These are phyloP conservation scores for Chaenogobius annularis DNA, from an alignment of 2,113 vertebrate species.

Conservation along the genomic window DNA sequence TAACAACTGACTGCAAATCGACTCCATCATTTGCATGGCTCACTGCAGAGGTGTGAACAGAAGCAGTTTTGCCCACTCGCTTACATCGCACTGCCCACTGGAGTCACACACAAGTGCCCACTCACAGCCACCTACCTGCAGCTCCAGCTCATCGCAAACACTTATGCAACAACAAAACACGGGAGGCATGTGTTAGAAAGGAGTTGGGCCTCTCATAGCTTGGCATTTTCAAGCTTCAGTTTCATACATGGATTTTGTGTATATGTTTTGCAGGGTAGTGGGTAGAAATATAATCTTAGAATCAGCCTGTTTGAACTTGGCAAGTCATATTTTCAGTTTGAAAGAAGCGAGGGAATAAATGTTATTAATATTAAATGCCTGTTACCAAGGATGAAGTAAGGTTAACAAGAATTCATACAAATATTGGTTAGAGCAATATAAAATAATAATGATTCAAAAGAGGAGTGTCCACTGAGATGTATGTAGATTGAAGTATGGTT, in stretches of 20 bases:
- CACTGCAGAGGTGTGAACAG: constrained; percentile 34
- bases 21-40: constrained; percentile 43
- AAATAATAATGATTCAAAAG: no score
- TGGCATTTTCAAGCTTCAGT: not conserved
- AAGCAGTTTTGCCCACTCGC: constrained; percentile 23
- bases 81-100: constrained; percentile 59
- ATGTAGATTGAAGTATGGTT: no score
- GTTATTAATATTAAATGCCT: no score
- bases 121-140: constrained; percentile 58
- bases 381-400: no score
- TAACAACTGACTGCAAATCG: constrained; percentile 24
- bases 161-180: constrained; percentile 32
- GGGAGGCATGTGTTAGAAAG: not conserved
- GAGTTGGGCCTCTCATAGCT: not conserved
- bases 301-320: not conserved
- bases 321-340: no score
- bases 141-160: constrained; percentile 33
- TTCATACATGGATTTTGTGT: not conserved
- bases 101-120: constrained; percentile 66
- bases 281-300: not conserved
- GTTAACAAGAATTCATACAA: no score
- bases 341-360: no score
- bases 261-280: not conserved
- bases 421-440: no score
- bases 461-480: no score